These are phyloP conservation scores for Acronicta aceris DNA, from an alignment of 2,888 invertebrate species.

Conservation along the genomic window DNA sequence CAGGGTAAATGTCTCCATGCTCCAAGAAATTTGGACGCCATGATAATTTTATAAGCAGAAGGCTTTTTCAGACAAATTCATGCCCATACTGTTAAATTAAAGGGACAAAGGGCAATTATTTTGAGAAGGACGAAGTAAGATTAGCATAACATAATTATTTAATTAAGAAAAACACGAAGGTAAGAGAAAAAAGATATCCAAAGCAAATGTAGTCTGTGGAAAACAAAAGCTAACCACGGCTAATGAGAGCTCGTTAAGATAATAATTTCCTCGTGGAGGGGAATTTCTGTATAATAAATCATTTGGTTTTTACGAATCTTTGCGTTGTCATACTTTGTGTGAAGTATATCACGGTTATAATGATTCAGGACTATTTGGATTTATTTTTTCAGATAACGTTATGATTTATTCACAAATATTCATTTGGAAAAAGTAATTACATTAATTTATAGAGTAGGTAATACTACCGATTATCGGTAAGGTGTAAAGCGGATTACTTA, in stretches of 20 bases:
- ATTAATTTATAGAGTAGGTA: too few species aligned
- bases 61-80: conserved; percentile 23
- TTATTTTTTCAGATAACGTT: conserved; percentile 21
- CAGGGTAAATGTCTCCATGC: conserved; percentile 9
- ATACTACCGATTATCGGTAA: too few species aligned
- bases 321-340: conserved; percentile 46
- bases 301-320: conserved; percentile 52
- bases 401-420: conserved; percentile 3
- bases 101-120: conserved; percentile 62
- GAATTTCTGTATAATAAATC: conserved; percentile 61
- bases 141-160: conserved; percentile 79
- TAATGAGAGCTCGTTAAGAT: conserved; percentile 77
- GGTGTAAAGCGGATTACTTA: too few species aligned
- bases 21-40: conserved; percentile 15
- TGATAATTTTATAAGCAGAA: conserved; percentile 20
- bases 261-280: conserved; percentile 71
- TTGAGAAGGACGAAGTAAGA: conserved; percentile 63
- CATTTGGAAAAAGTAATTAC: background rate
- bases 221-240: conserved; percentile 74
- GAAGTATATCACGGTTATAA: conserved; percentile 34
- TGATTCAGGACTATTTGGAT: conserved; percentile 26
- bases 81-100: conserved; percentile 26
- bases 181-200: conserved; percentile 60
- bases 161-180: conserved; percentile 67
- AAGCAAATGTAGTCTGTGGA: conserved; percentile 62